phyloP scores from a whole-genome alignment of 2,888 invertebrate species.

The Coelopa pilipes region DNA sequence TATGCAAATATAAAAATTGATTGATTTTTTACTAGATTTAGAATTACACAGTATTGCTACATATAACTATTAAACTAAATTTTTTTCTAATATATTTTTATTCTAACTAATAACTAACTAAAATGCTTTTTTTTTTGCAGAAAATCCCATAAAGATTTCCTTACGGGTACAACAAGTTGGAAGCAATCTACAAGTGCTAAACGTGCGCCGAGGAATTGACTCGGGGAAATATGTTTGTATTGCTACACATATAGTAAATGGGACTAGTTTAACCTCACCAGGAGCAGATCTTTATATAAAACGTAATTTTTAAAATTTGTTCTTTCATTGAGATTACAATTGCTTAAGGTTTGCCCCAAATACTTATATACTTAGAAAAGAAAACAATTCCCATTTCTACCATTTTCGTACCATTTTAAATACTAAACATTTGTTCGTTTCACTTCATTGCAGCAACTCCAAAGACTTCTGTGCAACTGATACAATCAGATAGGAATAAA shows the following conservation, averaged over 20 bases:
- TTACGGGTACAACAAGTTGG: conserved; percentile 62
- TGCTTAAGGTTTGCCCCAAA: too few relatives aligned
- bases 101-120: background rate
- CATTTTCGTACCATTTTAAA: too few relatives aligned
- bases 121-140: conserved; percentile 52
- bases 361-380: too few relatives aligned
- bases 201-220: conserved; percentile 60
- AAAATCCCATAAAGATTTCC: conserved; percentile 60
- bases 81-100: background rate
- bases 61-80: too few relatives aligned
- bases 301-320: conserved; percentile 55
- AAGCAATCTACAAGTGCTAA: conserved; percentile 64
- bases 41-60: too few relatives aligned
- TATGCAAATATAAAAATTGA: too few relatives aligned
- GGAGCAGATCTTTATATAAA: conserved; percentile 65
- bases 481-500: conserved; percentile 59
- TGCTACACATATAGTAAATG: conserved; percentile 63
- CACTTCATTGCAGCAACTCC: conserved; percentile 57
- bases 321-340: too few relatives aligned
- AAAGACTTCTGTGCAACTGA: conserved; percentile 59
- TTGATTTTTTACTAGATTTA: too few relatives aligned
- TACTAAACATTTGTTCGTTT: background rate
- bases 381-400: too few relatives aligned
- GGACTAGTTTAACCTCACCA: conserved; percentile 66
- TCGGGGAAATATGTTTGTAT: conserved; percentile 66